These are phyloP conservation scores for Ranitomeya imitator DNA, from an alignment of 2,113 vertebrate species.

Conservation along the genomic window DNA sequence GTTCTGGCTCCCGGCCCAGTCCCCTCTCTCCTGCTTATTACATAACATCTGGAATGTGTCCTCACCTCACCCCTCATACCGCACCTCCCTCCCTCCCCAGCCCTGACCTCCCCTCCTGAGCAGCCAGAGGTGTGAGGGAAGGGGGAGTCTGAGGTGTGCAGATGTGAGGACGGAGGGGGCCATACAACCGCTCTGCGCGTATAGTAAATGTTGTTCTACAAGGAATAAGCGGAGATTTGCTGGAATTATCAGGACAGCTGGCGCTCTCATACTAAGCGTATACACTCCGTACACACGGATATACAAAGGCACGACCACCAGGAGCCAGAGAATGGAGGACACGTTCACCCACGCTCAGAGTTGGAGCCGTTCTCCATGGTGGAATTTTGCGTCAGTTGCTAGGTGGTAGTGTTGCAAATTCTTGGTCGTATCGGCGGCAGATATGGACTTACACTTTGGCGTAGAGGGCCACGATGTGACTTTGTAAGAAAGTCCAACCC, in stretches of 20 bases:
- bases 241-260: constrained; percentile 3
- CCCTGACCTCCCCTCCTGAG: constrained; percentile 42
- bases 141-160: constrained; percentile 39
- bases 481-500: too few relatives aligned
- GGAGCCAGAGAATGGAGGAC: too few relatives aligned
- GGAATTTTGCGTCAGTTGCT: too few relatives aligned
- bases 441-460: too few relatives aligned
- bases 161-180: neutral
- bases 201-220: neutral
- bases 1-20: constrained; percentile 3
- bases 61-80: constrained; percentile 36
- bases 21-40: constrained; percentile 31
- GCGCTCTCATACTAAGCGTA: neutral
- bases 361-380: too few relatives aligned
- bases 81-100: neutral
- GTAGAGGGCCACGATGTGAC: too few relatives aligned
- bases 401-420: too few relatives aligned
- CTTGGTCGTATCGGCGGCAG: too few relatives aligned
- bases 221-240: constrained; percentile 9
- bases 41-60: constrained; percentile 56
- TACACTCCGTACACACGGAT: neutral
- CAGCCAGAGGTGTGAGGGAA: constrained; percentile 29
- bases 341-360: too few relatives aligned
- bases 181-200: neutral
- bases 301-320: neutral